phyloP scores from a whole-genome alignment of 2,888 invertebrate species.

The Calameuta idolon region DNA sequence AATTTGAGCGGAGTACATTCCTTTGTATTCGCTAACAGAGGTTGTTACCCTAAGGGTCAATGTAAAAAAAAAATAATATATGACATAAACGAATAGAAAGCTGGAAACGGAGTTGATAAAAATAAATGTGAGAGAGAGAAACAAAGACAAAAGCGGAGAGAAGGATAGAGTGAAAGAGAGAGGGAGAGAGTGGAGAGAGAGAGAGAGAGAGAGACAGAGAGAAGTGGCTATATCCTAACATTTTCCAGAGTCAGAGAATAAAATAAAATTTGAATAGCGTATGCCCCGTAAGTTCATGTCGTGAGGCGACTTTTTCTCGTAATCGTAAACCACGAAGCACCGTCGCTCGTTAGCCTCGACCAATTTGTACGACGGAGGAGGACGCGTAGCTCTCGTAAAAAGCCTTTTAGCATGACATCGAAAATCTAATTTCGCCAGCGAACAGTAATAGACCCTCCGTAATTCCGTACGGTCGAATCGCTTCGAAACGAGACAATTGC shows the following conservation, averaged over 20 bases:
- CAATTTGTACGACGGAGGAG: not conserved
- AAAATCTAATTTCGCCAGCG: conserved; percentile 2
- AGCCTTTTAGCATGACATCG: not conserved
- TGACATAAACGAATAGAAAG: not conserved
- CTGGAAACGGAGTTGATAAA: not conserved
- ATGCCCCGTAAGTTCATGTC: not conserved
- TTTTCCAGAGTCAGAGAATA: conserved; percentile 2
- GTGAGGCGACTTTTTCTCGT: not conserved
- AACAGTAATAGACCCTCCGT: not conserved
- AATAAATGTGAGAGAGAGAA: conserved; percentile 13
- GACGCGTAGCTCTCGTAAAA: not conserved
- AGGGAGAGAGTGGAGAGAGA: conserved; percentile 10
- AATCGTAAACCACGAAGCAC: conserved; percentile 9
- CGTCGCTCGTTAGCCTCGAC: not conserved
- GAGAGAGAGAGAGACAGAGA: not conserved
- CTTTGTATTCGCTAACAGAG: not conserved
- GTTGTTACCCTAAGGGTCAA: not conserved
- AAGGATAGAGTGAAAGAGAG: not conserved
- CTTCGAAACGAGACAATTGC: not conserved
- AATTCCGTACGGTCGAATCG: not conserved
- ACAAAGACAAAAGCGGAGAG: conserved; percentile 22
- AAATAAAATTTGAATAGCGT: not conserved
- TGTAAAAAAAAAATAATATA: not conserved
- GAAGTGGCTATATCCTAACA: conserved; percentile 3
- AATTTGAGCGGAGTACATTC: not conserved